Conservation (phyloP, 2,113 vertebrate species). For the Cyprinodon brontotheroides region DNA sequence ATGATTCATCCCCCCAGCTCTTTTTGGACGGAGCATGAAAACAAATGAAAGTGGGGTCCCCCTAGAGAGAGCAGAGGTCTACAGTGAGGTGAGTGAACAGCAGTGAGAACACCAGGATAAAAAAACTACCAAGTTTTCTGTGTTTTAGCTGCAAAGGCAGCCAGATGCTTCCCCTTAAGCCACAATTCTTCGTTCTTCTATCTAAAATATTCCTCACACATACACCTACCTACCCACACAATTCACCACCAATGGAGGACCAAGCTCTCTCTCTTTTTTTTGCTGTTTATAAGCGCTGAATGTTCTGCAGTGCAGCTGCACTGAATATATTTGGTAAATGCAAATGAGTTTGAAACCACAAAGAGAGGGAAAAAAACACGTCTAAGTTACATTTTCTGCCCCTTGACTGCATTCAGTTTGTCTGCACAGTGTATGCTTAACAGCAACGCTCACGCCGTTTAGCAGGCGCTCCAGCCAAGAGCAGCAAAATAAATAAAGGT, state of each 20-base stretch:
- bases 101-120: conserved; percentile 55
- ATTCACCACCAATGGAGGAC: conserved; percentile 15
- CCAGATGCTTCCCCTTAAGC: conserved; percentile 43
- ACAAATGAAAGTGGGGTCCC: conserved; percentile 61
- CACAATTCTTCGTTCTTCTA: conserved; percentile 31
- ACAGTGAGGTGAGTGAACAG: conserved; percentile 49
- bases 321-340: conserved; percentile 4
- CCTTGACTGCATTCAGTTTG: conserved; percentile 25
- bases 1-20: conserved; percentile 63
- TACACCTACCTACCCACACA: conserved; percentile 27
- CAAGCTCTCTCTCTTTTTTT: conserved; percentile 26
- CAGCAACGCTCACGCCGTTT: conserved; percentile 21
- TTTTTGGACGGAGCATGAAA: conserved; percentile 68
- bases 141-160: conserved; percentile 51
- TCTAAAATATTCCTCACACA: conserved; percentile 50
- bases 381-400: conserved; percentile 17
- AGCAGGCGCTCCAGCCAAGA: conserved; percentile 38
- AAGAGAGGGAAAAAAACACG: conserved; percentile 30
- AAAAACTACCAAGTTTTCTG: conserved; percentile 40
- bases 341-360: conserved; percentile 10
- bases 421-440: conserved; percentile 40
- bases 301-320: conserved; percentile 4
- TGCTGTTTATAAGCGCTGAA: conserved; percentile 23
- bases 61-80: conserved; percentile 49
- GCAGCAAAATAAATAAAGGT: conserved; percentile 58